These are phyloP conservation scores for Eueremaeus valkanovi DNA, from an alignment of 2,888 invertebrate genomes.

Conservation along the genomic window DNA sequence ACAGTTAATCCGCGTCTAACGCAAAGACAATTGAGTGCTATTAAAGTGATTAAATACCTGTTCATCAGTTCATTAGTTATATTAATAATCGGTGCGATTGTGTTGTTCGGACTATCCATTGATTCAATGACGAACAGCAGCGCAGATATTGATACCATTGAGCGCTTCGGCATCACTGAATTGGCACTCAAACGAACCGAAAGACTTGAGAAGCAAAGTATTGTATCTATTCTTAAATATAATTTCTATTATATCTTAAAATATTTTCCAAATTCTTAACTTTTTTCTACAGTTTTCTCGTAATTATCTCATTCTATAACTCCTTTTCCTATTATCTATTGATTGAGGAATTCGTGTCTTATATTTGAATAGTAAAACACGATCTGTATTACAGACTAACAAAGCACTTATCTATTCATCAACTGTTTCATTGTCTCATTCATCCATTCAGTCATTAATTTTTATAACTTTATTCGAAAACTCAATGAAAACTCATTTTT, in stretches of 20 bases:
- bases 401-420: neutral
- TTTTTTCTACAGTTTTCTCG: neutral
- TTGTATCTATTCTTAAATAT: neutral
- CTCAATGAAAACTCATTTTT: too few species aligned
- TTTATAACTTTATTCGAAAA: too few species aligned
- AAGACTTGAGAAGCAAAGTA: neutral
- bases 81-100: neutral
- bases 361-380: neutral
- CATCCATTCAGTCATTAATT: neutral
- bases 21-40: slow-evolving; percentile 2
- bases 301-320: neutral
- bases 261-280: neutral
- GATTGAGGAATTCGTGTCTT: neutral
- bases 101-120: neutral
- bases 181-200: neutral
- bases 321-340: neutral
- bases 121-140: neutral
- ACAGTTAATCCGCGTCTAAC: neutral
- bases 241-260: neutral
- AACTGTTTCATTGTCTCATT: neutral
- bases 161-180: neutral
- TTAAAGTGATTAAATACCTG: neutral
- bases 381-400: neutral
- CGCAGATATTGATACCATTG: neutral
- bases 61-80: neutral